Percentiles rank a stretch among this genome's conserved stretches.
phyloP scores from a whole-genome alignment of 2,888 invertebrate species.

The Entomobrya proxima region DNA sequence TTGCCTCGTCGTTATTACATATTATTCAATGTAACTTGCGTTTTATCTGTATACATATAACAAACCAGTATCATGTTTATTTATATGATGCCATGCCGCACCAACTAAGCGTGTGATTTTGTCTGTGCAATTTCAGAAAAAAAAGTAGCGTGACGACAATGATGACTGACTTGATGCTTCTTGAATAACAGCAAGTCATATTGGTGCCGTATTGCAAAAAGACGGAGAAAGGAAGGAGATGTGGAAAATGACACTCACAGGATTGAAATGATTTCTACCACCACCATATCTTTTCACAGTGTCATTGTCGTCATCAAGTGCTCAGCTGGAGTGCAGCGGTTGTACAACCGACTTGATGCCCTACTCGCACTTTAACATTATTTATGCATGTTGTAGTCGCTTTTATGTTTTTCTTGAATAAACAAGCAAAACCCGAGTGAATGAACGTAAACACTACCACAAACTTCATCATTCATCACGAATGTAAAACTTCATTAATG shows the following conservation, averaged over 20 bases:
- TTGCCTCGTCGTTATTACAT: not conserved
- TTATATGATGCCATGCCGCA: constrained; percentile 8
- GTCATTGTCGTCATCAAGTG: constrained; percentile 1
- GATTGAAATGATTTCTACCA: not conserved
- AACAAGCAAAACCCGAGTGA: not conserved
- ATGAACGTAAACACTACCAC: too few species aligned
- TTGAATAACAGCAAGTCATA: not conserved
- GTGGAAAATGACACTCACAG: constrained; percentile 14
- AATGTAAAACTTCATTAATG: too few species aligned
- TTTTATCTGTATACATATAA: not conserved
- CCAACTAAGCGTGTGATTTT: not conserved
- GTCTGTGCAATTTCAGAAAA: not conserved
- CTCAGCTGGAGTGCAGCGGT: constrained; percentile 31
- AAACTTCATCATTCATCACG: too few species aligned
- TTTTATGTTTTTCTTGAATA: not conserved
- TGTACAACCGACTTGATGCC: not conserved
- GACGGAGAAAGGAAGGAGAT: not conserved
- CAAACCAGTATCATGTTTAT: constrained; percentile 14
- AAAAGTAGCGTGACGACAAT: constrained; percentile 15
- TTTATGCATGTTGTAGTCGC: constrained; percentile 1
- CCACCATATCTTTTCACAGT: not conserved
- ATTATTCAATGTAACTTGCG: not conserved
- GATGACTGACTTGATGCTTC: not conserved
- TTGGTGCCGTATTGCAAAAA: not conserved
- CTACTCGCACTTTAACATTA: constrained; percentile 5